These are phyloP conservation scores for Bovichtus diacanthus DNA, from an alignment of 2,797 vertebrate genomes.

Conservation along the genomic window DNA sequence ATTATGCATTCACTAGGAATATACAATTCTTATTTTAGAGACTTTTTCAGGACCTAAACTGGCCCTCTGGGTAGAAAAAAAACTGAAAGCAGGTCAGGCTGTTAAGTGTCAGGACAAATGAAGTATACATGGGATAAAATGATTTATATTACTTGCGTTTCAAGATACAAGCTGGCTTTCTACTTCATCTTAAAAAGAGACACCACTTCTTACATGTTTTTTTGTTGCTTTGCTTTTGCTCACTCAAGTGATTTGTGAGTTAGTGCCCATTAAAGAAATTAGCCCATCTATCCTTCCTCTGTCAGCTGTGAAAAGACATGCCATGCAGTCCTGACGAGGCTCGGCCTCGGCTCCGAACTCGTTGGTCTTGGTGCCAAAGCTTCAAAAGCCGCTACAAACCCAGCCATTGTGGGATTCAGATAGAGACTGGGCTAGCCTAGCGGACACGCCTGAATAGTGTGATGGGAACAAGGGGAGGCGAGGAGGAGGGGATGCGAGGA, in stretches of 20 bases:
- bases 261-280: conserved; percentile 29
- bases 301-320: conserved; percentile 47
- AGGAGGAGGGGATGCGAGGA: conserved; percentile 52
- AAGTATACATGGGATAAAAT: not conserved
- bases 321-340: conserved; percentile 45
- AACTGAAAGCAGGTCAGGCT: not conserved
- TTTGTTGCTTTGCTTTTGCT: not conserved
- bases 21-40: too few relatives aligned
- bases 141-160: not conserved
- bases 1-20: too few relatives aligned
- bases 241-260: not conserved
- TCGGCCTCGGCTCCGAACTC: conserved; percentile 40
- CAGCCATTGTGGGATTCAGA: conserved; percentile 69
- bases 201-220: not conserved
- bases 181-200: conserved; percentile 8
- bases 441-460: conserved; percentile 68
- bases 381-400: conserved; percentile 73
- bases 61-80: not conserved
- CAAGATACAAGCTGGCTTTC: not conserved
- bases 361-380: conserved; percentile 63
- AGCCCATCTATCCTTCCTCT: conserved; percentile 49
- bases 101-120: not conserved
- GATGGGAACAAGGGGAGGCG: conserved; percentile 40
- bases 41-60: too few relatives aligned
- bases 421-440: conserved; percentile 61